Evolutionary conservation across 1,140 invertebrate species (phyloP).

Genomic region (Acyrthosiphon pisum): DNA sequence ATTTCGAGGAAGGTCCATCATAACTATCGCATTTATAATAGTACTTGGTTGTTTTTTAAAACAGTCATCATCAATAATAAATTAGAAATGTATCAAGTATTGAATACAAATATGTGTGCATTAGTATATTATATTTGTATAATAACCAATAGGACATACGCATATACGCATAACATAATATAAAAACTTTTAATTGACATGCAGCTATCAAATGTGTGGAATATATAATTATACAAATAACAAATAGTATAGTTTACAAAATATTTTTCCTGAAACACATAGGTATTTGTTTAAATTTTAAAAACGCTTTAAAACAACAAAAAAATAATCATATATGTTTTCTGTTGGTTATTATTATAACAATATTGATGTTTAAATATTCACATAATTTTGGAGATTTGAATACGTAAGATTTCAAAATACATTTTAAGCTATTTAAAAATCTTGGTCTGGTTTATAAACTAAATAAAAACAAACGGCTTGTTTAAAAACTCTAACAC

Average conservation of each 20-base stretch:
- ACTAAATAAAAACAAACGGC: not conserved
- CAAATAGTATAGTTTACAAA: not conserved
- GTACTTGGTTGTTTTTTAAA: constrained; percentile 40
- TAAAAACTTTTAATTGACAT: not conserved
- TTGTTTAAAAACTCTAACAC: not conserved
- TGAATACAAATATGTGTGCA: not conserved
- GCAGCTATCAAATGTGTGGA: not conserved
- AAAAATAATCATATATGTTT: not conserved
- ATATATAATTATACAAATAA: no score
- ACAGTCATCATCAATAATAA: not conserved
- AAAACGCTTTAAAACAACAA: not conserved
- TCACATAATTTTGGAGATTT: not conserved
- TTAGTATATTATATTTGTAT: not conserved
- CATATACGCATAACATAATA: not conserved
- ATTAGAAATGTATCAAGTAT: not conserved
- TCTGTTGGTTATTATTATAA: no score
- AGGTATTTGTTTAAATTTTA: not conserved
- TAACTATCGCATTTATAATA: not conserved
- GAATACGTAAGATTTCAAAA: not conserved
- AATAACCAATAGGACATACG: not conserved
- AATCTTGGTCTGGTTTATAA: not conserved
- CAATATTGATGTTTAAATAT: not conserved
- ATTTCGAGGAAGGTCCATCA: constrained; percentile 37
- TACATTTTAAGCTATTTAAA: not conserved
- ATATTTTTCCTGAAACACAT: not conserved